These are phyloP conservation scores for Sebastes aleutianus DNA, from an alignment of 2,797 vertebrate genomes.

Conservation along the genomic window DNA sequence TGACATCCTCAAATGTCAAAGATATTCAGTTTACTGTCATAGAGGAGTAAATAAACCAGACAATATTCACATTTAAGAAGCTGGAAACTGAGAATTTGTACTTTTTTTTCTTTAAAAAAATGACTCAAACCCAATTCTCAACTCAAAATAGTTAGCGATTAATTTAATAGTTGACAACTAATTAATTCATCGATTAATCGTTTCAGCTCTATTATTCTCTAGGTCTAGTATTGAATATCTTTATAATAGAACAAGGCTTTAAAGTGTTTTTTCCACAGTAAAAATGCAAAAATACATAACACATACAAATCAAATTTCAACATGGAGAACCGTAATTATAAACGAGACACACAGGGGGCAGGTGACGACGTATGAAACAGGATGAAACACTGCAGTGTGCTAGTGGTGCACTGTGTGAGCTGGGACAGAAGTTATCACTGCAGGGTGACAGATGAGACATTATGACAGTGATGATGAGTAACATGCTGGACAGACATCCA, in stretches of 20 bases:
- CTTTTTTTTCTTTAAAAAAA: too few relatives aligned
- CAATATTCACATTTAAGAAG: too few relatives aligned
- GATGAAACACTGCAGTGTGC: slow-evolving; percentile 7
- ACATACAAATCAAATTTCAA: slow-evolving; percentile 6
- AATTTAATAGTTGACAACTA: too few relatives aligned
- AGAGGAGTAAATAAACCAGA: too few relatives aligned
- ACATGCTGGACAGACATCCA: slow-evolving; percentile 9
- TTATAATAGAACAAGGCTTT: background rate
- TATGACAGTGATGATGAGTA: slow-evolving; percentile 20
- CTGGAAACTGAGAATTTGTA: too few relatives aligned
- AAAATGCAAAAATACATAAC: background rate
- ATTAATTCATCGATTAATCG: too few relatives aligned
- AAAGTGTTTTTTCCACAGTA: background rate
- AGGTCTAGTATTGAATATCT: background rate
- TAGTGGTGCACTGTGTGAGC: background rate
- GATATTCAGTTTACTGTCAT: too few relatives aligned
- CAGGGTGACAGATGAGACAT: background rate
- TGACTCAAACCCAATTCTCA: too few relatives aligned
- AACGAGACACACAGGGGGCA: background rate
- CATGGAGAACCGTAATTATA: background rate
- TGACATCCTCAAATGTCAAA: too few relatives aligned
- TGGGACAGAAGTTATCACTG: background rate
- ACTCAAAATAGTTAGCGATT: too few relatives aligned
- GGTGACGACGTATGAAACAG: slow-evolving; percentile 5
- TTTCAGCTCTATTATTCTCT: background rate